A percentile compares a stretch with the other conserved stretches of the same genome.
These are phyloP conservation scores for Agriopis aurantiaria DNA, from an alignment of 2,888 invertebrate species.

Conservation along the genomic window DNA sequence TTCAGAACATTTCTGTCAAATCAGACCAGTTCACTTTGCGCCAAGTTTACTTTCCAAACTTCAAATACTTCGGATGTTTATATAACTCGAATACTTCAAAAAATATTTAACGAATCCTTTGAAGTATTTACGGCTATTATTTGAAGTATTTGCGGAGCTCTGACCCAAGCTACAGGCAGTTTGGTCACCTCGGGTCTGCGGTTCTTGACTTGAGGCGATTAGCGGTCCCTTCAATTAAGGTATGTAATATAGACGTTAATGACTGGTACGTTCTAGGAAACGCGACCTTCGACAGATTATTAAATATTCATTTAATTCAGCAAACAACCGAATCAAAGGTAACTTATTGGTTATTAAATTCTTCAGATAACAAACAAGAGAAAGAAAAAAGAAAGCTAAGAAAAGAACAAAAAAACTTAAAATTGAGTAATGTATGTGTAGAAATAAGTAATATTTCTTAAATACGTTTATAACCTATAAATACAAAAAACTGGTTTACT, in stretches of 20 bases:
- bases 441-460: too few relatives aligned
- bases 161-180: slow-evolving; percentile 11
- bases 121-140: slow-evolving; percentile 15
- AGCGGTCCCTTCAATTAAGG: slow-evolving; percentile 12
- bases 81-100: slow-evolving; percentile 3
- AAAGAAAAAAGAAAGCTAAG: background rate
- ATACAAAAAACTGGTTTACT: too few relatives aligned
- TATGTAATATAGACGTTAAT: background rate
- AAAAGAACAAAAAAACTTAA: background rate
- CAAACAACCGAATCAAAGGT: background rate
- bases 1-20: slow-evolving; percentile 22
- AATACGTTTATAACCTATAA: too few relatives aligned
- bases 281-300: slow-evolving; percentile 18
- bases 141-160: slow-evolving; percentile 11
- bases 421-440: too few relatives aligned
- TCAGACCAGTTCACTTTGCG: slow-evolving; percentile 19
- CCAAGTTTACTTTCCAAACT: slow-evolving; percentile 17
- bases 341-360: background rate
- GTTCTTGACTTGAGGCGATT: slow-evolving; percentile 22
- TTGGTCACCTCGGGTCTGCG: slow-evolving; percentile 6
- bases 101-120: slow-evolving; percentile 9
- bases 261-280: slow-evolving; percentile 7
- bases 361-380: background rate
- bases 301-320: background rate
- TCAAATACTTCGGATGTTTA: slow-evolving; percentile 1